These are phyloP conservation scores for Telmatherina bonti DNA, from an alignment of 2,797 vertebrate species.

Conservation along the genomic window DNA sequence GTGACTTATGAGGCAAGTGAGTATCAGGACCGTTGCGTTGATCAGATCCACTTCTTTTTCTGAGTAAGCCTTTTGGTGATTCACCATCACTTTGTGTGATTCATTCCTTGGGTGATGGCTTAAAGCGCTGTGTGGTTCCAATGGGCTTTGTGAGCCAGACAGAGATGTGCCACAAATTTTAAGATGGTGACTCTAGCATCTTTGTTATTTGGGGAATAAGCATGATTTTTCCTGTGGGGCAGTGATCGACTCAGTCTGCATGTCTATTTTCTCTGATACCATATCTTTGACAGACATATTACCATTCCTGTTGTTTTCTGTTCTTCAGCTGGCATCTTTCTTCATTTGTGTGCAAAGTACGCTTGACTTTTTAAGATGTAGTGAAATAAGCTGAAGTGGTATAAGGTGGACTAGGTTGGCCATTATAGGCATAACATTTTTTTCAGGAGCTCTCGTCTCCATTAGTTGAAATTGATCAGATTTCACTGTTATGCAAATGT, in stretches of 20 bases:
- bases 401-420: neutral
- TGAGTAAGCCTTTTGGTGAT: slow-evolving; percentile 53
- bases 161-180: slow-evolving; percentile 53
- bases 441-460: neutral
- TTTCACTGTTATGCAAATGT: neutral
- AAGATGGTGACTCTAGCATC: slow-evolving; percentile 39
- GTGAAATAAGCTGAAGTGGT: neutral
- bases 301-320: slow-evolving; percentile 16
- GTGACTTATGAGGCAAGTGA: slow-evolving; percentile 58
- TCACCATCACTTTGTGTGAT: slow-evolving; percentile 68
- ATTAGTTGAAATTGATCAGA: neutral
- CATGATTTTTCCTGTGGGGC: slow-evolving; percentile 1
- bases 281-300: neutral
- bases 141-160: slow-evolving; percentile 50
- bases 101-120: slow-evolving; percentile 60
- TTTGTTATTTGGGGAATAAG: slow-evolving; percentile 3
- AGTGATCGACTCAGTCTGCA: too few species aligned
- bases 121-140: slow-evolving; percentile 53
- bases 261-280: too few species aligned
- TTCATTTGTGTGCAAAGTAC: neutral
- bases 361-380: neutral
- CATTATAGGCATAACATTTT: neutral
- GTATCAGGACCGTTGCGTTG: slow-evolving; percentile 50
- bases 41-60: slow-evolving; percentile 61
- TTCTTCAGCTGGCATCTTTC: neutral